phyloP scores from a whole-genome alignment of 2,888 invertebrate species.

The Gerosis bhagava region DNA sequence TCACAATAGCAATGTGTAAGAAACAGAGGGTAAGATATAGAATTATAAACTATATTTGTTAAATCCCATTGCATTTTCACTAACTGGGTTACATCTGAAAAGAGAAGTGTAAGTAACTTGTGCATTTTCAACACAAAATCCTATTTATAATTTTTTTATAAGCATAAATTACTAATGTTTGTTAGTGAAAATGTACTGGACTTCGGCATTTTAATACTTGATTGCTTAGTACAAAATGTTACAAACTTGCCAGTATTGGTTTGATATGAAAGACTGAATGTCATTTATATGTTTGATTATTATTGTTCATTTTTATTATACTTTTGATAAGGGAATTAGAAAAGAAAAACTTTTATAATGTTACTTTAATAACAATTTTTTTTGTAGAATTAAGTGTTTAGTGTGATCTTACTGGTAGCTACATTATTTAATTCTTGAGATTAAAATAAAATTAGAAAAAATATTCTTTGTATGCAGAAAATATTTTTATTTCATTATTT shows the following conservation, averaged over 20 bases:
- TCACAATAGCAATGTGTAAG: conserved; percentile 76
- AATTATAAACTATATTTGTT: conserved; percentile 41
- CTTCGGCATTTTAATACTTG: conserved; percentile 54
- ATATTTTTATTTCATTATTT: not conserved
- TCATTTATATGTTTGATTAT: conserved; percentile 68
- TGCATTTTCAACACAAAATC: conserved; percentile 6
- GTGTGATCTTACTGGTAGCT: conserved; percentile 37
- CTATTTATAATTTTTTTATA: conserved; percentile 6
- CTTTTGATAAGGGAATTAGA: conserved; percentile 30
- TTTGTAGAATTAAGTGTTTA: conserved; percentile 20
- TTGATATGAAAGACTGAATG: conserved; percentile 80
- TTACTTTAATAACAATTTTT: conserved; percentile 17
- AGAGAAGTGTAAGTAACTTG: too few species aligned
- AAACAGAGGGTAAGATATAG: conserved; percentile 31
- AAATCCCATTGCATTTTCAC: conserved; percentile 63
- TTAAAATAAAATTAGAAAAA: conserved; percentile 9
- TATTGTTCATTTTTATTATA: conserved; percentile 67
- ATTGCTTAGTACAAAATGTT: conserved; percentile 80
- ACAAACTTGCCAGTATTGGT: conserved; percentile 82
- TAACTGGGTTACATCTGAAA: conserved; percentile 59
- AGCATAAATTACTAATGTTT: conserved; percentile 29
- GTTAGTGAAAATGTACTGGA: conserved; percentile 67
- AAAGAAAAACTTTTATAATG: conserved; percentile 28
- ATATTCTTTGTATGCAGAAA: too few species aligned
- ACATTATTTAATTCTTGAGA: conserved; percentile 22